A percentile compares a stretch with the other conserved stretches of the same genome.
These are phyloP conservation scores for Phymatocera aterrima DNA, from an alignment of 2,888 invertebrate species.

Conservation along the genomic window DNA sequence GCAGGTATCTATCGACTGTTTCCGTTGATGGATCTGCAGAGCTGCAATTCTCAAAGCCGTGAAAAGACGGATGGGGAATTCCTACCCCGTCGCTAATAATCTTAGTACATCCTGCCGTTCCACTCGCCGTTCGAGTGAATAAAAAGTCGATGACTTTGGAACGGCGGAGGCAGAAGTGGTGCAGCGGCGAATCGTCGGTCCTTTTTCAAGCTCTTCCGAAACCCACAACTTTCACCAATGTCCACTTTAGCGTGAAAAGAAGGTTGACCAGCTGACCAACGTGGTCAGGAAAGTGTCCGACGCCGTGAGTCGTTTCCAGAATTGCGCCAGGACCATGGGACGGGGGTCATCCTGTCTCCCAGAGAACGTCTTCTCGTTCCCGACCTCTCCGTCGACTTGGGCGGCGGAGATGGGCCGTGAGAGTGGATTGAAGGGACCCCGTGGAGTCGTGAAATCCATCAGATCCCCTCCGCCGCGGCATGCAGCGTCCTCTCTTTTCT, in stretches of 20 bases:
- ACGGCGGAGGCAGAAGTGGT: not conserved
- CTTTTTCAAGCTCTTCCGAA: conserved; percentile 4
- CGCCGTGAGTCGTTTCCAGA: conserved; percentile 28
- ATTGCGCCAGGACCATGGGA: conserved; percentile 29
- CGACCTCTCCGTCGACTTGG: conserved; percentile 21
- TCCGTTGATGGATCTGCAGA: conserved; percentile 14
- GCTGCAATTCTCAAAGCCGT: not conserved
- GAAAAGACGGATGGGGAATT: conserved; percentile 5
- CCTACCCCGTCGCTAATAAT: not conserved
- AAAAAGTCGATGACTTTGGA: not conserved
- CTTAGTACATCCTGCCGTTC: not conserved
- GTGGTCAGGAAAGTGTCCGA: not conserved
- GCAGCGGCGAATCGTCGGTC: not conserved
- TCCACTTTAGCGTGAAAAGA: conserved; percentile 31
- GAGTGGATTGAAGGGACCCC: conserved; percentile 70
- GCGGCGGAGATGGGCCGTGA: conserved; percentile 55
- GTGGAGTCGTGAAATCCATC: conserved; percentile 72
- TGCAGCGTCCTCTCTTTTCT: not conserved
- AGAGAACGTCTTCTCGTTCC: conserved; percentile 3
- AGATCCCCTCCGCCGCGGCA: conserved; percentile 54
- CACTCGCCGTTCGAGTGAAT: not conserved
- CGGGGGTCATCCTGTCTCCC: not conserved
- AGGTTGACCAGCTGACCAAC: conserved; percentile 18
- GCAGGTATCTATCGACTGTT: not conserved
- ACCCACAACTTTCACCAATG: conserved; percentile 34